Conservation (phyloP, 2,797 vertebrate genomes). For the Darevskia nairensis region DNA sequence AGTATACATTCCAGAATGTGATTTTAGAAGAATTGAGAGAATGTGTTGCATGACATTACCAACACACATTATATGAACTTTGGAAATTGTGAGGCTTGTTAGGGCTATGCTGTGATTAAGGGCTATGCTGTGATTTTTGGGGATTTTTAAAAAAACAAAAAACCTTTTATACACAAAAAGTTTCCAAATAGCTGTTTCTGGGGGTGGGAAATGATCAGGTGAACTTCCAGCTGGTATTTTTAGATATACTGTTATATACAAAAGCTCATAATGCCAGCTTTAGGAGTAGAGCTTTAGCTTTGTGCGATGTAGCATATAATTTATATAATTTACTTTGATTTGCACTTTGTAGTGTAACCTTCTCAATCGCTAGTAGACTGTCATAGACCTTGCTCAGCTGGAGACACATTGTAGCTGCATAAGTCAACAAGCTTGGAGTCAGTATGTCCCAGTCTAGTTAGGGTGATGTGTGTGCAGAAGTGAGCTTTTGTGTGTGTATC, state of each 20-base stretch:
- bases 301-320: slow-evolving; percentile 27
- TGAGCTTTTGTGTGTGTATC: not conserved
- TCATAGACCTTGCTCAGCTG: not conserved
- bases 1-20: not conserved
- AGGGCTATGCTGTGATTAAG: not conserved
- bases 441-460: not conserved
- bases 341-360: not conserved
- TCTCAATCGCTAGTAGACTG: not conserved
- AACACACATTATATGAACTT: slow-evolving; percentile 4
- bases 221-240: slow-evolving; percentile 51
- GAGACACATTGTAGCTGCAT: slow-evolving; percentile 23
- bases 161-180: not conserved
- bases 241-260: slow-evolving; percentile 33
- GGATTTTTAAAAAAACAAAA: not conserved
- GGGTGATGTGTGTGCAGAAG: not conserved
- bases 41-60: slow-evolving; percentile 11
- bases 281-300: slow-evolving; percentile 15
- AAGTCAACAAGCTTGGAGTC: not conserved
- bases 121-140: not conserved
- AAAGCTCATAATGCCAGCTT: slow-evolving; percentile 22
- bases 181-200: slow-evolving; percentile 49
- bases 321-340: slow-evolving; percentile 38
- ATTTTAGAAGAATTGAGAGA: not conserved
- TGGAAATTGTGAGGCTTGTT: not conserved
- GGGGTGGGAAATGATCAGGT: slow-evolving; percentile 32